Evolutionary conservation across 2,113 vertebrate species (phyloP), one percentile per base, ranked within the genome.

Genomic region (Mixornis gularis): DNA sequence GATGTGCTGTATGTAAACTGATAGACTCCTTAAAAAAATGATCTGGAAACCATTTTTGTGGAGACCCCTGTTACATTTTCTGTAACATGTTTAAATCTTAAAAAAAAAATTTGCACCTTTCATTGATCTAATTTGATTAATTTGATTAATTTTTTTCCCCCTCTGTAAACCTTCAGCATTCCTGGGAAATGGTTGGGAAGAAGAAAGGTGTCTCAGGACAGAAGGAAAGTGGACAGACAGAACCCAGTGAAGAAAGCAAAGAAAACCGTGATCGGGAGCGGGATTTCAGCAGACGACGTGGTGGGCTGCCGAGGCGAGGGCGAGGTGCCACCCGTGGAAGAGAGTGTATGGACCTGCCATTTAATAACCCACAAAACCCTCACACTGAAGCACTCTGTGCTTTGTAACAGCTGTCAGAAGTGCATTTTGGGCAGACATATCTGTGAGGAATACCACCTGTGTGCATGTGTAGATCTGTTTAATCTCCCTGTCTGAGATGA

Each of bases 141-240:
- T 40, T 55, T 26, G 69, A 52, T 88, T 70, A 17, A 87, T 38
- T 55, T 59, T 21, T 60, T 58, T 53, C 26, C 25, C 25, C 19
- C 18, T 85, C 56, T 86, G 29, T 64, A 34, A 44, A 49, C 43
- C 30, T 68, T 5, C 89, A 99, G 99, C 99, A 99, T 93, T 99
- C 99, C 73, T 99, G 99, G 99, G 99, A 99, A 78, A 99, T 99
- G 99, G 99, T 99, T 12, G 99, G 99, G 51, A 99, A 99, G 98
- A 99, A 99, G 97, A 99, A 99, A 87, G 98, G 98, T 9, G 98
- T 99, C 87, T 99, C 99, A 0, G 98, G 99, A 76, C 99, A 98
- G 96, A 99, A 99, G 97, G 99, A 99, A 94, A 97, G 96, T 3
- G 98, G 98, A 78, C 98, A 98, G 94, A 96, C 96, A 6, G 99